These are phyloP conservation scores for Centruroides sculpturatus DNA, from an alignment of 1,140 invertebrate species.

Conservation along the genomic window DNA sequence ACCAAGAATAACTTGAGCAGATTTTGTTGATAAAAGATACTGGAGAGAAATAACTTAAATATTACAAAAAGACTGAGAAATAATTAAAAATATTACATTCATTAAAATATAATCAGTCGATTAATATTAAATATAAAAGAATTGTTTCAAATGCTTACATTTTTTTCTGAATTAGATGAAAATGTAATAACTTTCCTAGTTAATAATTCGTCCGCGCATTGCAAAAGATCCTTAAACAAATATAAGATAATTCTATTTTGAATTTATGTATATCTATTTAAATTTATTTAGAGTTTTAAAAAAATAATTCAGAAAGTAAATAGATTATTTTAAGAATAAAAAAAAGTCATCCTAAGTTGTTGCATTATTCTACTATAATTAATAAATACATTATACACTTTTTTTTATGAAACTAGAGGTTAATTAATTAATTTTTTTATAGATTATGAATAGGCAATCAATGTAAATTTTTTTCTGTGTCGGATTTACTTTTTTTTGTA, in stretches of 20 bases:
- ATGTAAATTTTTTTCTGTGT: too few relatives aligned
- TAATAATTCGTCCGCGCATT: conserved; percentile 11
- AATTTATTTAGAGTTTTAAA: not conserved
- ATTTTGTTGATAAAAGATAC: conserved; percentile 9
- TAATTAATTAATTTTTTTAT: too few relatives aligned
- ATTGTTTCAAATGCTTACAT: conserved; percentile 6
- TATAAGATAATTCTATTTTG: not conserved
- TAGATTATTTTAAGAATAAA: too few relatives aligned
- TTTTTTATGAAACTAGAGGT: too few relatives aligned
- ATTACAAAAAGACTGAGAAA: not conserved
- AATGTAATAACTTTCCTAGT: conserved; percentile 11
- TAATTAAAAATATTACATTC: too few relatives aligned
- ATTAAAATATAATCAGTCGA: too few relatives aligned
- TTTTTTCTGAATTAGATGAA: conserved; percentile 11
- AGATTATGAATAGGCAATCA: too few relatives aligned
- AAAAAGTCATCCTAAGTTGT: too few relatives aligned
- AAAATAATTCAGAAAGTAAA: too few relatives aligned
- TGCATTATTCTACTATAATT: too few relatives aligned
- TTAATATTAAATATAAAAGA: not conserved
- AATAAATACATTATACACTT: too few relatives aligned
- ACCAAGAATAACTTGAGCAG: conserved; percentile 6
- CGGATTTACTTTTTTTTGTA: too few relatives aligned
- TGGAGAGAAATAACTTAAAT: not conserved
- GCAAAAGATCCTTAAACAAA: conserved; percentile 8
- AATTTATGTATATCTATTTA: not conserved